These are phyloP conservation scores for Sylvia atricapilla DNA, from an alignment of 2,113 vertebrate species.

Conservation along the genomic window DNA sequence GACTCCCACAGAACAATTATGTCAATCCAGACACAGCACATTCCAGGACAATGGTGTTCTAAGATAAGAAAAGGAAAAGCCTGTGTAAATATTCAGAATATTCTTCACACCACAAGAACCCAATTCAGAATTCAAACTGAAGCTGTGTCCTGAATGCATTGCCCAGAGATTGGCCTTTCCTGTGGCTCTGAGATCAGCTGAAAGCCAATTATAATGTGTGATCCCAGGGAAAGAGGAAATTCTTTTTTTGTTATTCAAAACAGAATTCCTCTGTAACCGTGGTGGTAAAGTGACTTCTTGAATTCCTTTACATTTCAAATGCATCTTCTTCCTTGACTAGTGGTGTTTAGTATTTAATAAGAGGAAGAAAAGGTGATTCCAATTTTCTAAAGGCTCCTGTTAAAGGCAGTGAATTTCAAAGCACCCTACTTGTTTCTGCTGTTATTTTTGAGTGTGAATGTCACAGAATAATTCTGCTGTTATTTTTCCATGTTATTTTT, in stretches of 20 bases:
- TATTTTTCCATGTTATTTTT: conserved; percentile 25
- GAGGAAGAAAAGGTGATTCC: conserved; percentile 5
- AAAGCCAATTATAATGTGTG: background rate
- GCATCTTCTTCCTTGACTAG: background rate
- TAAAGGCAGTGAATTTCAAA: conserved; percentile 38
- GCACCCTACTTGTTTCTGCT: background rate
- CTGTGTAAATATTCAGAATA: conserved; percentile 9
- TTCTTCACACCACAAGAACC: background rate
- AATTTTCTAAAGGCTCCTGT: background rate
- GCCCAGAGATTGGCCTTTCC: background rate
- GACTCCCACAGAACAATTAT: background rate
- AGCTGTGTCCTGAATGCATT: background rate
- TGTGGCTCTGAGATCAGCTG: background rate
- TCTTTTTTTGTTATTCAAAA: conserved; percentile 9
- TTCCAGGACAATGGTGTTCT: background rate
- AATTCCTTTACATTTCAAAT: background rate
- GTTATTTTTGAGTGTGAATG: background rate
- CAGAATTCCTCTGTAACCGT: background rate
- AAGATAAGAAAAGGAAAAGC: background rate
- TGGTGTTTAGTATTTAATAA: background rate
- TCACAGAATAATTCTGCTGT: conserved; percentile 47
- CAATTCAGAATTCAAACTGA: background rate
- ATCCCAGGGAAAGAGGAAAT: background rate
- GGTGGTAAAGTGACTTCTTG: background rate
- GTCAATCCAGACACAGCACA: background rate